Percentiles rank a stretch among this genome's conserved stretches.
phyloP scores from a whole-genome alignment of 2,113 vertebrate species.

The Calypte anna region DNA sequence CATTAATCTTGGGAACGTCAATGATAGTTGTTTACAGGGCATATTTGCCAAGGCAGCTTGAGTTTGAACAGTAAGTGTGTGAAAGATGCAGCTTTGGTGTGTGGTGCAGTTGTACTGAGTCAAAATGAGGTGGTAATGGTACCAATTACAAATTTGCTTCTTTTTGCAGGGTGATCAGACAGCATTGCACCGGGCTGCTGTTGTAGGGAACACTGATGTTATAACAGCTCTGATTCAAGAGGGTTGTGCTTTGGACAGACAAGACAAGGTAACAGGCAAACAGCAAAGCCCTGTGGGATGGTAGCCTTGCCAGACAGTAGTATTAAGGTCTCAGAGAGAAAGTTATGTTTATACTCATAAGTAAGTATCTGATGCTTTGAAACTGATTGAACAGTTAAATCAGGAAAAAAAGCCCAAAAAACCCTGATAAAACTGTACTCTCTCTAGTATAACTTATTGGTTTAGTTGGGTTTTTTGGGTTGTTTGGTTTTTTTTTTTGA shows the following conservation, averaged over 20 bases:
- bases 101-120: not conserved
- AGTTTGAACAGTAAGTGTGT: not conserved
- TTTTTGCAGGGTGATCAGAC: slow-evolving; percentile 90
- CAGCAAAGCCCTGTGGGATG: not conserved
- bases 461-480: not conserved
- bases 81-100: not conserved
- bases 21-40: not conserved
- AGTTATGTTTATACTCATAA: not conserved
- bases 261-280: slow-evolving; percentile 88
- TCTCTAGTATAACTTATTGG: not conserved
- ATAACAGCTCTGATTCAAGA: slow-evolving; percentile 90
- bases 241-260: slow-evolving; percentile 92
- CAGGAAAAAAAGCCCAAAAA: not conserved
- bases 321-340: not conserved
- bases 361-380: not conserved
- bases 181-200: slow-evolving; percentile 90
- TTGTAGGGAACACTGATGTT: slow-evolving; percentile 89
- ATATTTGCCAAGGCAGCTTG: not conserved
- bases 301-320: not conserved
- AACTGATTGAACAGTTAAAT: not conserved
- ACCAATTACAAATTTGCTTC: not conserved
- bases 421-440: not conserved
- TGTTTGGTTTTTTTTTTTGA: not conserved
- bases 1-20: not conserved
- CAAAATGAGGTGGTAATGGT: not conserved